Conservation (phyloP, 1,140 invertebrate species). For the Drosophila sproati region DNA sequence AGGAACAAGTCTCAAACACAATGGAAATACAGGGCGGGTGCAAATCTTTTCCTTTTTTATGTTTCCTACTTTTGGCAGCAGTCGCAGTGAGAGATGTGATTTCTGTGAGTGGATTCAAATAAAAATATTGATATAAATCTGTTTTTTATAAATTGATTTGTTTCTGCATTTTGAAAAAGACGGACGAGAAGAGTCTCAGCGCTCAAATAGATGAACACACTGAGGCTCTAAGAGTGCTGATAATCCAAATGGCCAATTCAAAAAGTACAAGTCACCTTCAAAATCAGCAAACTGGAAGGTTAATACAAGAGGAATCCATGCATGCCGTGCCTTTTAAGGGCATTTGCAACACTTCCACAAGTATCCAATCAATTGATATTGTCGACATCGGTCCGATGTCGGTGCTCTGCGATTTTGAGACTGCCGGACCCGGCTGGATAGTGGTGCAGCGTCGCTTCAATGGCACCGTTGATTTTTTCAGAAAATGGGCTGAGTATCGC, state of each 20-base stretch:
- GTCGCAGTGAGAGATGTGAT: neutral
- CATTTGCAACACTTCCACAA: neutral
- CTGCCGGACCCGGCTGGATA: conserved; percentile 15
- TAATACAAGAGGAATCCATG: neutral
- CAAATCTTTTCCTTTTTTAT: neutral
- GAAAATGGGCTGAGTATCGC: conserved; percentile 22
- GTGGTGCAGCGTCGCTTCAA: conserved; percentile 19
- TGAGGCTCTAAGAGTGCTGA: neutral
- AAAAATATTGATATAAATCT: neutral
- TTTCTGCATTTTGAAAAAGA: neutral
- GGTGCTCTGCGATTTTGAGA: conserved; percentile 12
- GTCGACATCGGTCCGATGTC: neutral
- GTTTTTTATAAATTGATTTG: neutral
- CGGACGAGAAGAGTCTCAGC: neutral
- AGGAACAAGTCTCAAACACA: neutral
- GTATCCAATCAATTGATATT: conserved; percentile 3
- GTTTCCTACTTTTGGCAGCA: neutral
- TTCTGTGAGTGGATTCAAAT: neutral
- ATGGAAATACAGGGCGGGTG: neutral
- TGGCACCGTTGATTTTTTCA: conserved; percentile 20
- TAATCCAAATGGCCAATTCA: neutral
- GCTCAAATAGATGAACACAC: neutral
- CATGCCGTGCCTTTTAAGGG: conserved; percentile 5
- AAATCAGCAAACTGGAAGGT: neutral
- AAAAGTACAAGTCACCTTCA: neutral